Base-by-base conservation (phyloP, 1,140 invertebrate genomes). In the Zaprionus taronus region DNA sequence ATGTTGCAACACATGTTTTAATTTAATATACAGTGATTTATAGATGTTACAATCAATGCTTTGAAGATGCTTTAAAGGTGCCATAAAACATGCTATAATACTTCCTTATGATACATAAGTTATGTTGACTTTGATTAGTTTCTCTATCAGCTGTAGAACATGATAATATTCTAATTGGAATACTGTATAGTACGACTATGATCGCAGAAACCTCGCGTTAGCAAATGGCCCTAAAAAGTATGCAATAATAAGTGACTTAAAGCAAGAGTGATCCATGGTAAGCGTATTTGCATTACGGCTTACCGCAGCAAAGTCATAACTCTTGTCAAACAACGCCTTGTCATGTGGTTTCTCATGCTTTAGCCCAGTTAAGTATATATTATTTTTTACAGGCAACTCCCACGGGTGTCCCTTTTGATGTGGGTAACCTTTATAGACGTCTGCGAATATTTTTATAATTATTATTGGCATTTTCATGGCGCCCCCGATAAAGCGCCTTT, bases 381-480 rank as follows among this genome's bases (percentile, higher is more conserved):
- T 12, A 15, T 41, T 66, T 56, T 62, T 28, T 15, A n/a, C 9
- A 31, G 5, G 14, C n/a, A 24, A 31, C 34, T 73, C 31, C 64
- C 47, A 56, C 57, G 24, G 15, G 55, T 6, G n/a, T 14, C 26
- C 12, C 31, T 2, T 81, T 85, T 85, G 83, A 85, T 70, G 47
- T 76, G 79, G 82, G 82, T 85, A 71, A 55, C 36, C 62, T 26
- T 67, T 53, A 34, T 49, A 26, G 31, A 57, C 20, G 34, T 49
- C 15, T 62, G 49, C 58, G 63, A 66, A 79, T 79, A 72, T 79
- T 47, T 47, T 78, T 69, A 79, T 86, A 85, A 85, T 85, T 81
- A 86, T 81, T 85, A 85, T 85, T 85, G 82, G 64, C 82, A 82
- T 79, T 81, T 79, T 57, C 49, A 41, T 72, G 68, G 51, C 24